A percentile compares a stretch with the other conserved stretches of the same genome.
Conservation (phyloP, 2,888 invertebrate species). For the Amblyjoppa fuscipennis region DNA sequence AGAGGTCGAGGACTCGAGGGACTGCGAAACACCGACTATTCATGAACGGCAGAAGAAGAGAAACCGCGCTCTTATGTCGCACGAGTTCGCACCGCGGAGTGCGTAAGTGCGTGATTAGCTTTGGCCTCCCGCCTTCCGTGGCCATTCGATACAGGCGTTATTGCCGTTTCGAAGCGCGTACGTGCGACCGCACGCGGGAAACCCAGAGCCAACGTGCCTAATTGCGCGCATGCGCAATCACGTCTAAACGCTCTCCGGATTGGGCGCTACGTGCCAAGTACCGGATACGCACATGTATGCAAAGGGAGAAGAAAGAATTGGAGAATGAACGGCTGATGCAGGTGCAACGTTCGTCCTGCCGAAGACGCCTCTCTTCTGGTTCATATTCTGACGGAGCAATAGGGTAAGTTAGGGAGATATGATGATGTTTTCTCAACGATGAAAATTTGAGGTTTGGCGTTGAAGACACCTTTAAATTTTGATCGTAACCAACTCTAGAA, state of each 20-base stretch:
- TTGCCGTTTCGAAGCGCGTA: slow-evolving; percentile 42
- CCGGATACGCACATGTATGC: background rate
- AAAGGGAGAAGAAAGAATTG: background rate
- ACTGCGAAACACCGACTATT: slow-evolving; percentile 47
- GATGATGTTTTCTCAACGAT: no score
- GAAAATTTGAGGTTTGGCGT: no score
- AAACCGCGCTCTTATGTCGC: slow-evolving; percentile 10
- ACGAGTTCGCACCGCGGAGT: slow-evolving; percentile 32
- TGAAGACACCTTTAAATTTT: no score
- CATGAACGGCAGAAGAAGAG: slow-evolving; percentile 8
- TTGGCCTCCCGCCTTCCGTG: background rate
- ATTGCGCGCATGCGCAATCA: slow-evolving; percentile 67
- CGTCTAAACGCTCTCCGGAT: slow-evolving; percentile 13
- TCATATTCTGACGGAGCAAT: background rate
- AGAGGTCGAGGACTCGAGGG: slow-evolving; percentile 56
- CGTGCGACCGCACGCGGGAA: slow-evolving; percentile 69
- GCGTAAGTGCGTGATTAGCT: slow-evolving; percentile 51
- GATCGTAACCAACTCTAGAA: no score
- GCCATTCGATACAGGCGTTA: slow-evolving; percentile 29
- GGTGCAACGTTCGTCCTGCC: slow-evolving; percentile 1
- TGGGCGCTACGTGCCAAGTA: background rate
- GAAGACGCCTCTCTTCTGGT: slow-evolving; percentile 10
- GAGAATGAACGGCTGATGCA: background rate
- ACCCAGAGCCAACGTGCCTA: slow-evolving; percentile 13
- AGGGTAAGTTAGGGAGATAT: no score